Evolutionary conservation across 2,797 vertebrate genomes (phyloP), one percentile per base, ranked within the genome.

Genomic region (Eleutherodactylus coqui): DNA sequence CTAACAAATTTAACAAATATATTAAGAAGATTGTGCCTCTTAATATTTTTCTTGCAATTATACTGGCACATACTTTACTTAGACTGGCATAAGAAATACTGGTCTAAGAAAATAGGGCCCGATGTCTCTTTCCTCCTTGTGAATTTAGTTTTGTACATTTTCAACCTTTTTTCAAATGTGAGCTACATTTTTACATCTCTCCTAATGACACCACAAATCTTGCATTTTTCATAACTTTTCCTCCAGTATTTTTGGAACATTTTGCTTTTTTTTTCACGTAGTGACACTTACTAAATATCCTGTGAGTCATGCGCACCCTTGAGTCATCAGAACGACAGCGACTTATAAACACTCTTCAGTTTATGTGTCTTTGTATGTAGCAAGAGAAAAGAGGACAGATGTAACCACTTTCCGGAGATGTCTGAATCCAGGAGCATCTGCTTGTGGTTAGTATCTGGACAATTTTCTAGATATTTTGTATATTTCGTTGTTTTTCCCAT

Each of bases 311-410:
- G 27, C 6, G 1, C 43, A 1, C 55, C 60, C 77, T 43, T 69
- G 79, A 86, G 72, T 87, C 80, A 87, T 45, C 34, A 55, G 27
- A 53, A 76, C n/a, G 64, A 49, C 70, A 55, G 10, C 14, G 13
- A n/a, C 24, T 27, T 73, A 45, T 45, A 73, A 73, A 45, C 10
- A 27, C 70, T 16, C 41, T 14, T 11, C 36, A 43, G 21, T 11
- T 72, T 6, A 14, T 82, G 24, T 17, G 49, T 47, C 51, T 34
- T 34, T 62, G 51, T 24, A 17, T 24, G 6, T n/a, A 82, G 49
- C 27, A 7, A 82, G 67, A 72, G 49, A 55, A 73, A 38, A 41
- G 3, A 53, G 38, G 41, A 49, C 43, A 41, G 13, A 36, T 43
- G 27, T 62, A 21, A 73, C 64, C 11, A 8, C 49, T 85, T 45